A percentile compares a stretch with the other conserved stretches of the same genome.
These are phyloP conservation scores for Takifugu ocellatus DNA, from an alignment of 2,797 vertebrate species.

Conservation along the genomic window DNA sequence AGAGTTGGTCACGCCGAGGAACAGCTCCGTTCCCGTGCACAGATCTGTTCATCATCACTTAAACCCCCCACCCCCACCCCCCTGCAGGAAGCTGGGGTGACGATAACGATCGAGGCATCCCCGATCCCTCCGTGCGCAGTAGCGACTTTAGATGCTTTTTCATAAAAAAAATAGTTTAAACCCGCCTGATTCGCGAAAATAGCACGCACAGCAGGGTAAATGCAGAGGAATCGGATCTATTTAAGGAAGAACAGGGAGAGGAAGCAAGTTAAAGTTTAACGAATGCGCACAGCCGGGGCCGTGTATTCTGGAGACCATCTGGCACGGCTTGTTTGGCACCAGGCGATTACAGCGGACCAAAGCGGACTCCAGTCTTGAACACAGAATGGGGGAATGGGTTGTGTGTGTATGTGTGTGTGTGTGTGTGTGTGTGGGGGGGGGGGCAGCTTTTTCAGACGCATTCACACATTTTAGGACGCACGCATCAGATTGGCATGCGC, in stretches of 20 bases:
- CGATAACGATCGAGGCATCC: constrained; percentile 57
- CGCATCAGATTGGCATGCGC: neutral
- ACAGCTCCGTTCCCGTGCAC: constrained; percentile 85
- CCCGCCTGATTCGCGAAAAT: constrained; percentile 3
- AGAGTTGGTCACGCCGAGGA: constrained; percentile 84
- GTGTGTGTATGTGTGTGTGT: neutral
- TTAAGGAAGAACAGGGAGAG: neutral
- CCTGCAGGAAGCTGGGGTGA: constrained; percentile 61
- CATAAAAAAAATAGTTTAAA: no score
- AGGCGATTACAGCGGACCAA: constrained; percentile 73
- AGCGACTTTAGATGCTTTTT: constrained; percentile 2
- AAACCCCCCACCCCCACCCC: constrained; percentile 67
- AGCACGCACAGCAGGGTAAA: constrained; percentile 5
- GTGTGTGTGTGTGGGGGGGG: no score
- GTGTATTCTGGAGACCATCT: constrained; percentile 86
- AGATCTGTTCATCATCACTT: constrained; percentile 84
- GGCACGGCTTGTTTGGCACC: constrained; percentile 81
- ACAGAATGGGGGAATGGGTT: constrained; percentile 29
- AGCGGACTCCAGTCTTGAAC: constrained; percentile 45
- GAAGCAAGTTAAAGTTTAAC: constrained; percentile 42
- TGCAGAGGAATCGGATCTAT: neutral
- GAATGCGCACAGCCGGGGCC: constrained; percentile 79
- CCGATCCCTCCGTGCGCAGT: constrained; percentile 10
- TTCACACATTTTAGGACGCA: constrained; percentile 14
- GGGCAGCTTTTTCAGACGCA: constrained; percentile 25